Evolutionary conservation across 92 coral and sea anemone species (phyloP), one percentile per base, ranked within the genome.

Genomic region (Meandrina meandrites): DNA sequence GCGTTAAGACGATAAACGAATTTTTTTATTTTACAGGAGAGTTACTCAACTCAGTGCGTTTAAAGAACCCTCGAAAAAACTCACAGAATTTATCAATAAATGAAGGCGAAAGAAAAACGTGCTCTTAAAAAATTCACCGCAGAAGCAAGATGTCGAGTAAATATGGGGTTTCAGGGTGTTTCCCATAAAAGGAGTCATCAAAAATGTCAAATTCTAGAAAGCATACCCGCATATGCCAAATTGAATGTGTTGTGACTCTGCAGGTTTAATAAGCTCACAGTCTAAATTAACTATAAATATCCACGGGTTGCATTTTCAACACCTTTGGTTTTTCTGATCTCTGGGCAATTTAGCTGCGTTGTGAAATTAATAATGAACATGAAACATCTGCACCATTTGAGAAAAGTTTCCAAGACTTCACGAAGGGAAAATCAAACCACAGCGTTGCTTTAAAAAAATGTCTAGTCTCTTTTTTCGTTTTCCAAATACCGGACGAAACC

Each of bases 251-350:
- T 85, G 68, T 67, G 36, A 48, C 76, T 24, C 27, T 40, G 67
- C 60, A 18, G 28, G 67, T 85, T 77, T 85, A 85, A 85, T 85
- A 42, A 85, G 60, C 64, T 75, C 82, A 50, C 76, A 76, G 76
- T 75, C 42, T 79, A 85, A 85, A 77, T 78, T 85, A 47, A 67
- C 82, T 62, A 75, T 67, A 60, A 37, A 28, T 82, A 75, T 84
- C 87, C 71, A 75, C 87, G 80, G 87, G 87, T 84, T 72, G 80
- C 18, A 21, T 85, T 85, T 85, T 76, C 83, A 76, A 77, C 76
- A 74, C 80, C 80, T 84, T 84, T 75, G 64, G 64, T 85, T 77
- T 85, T 85, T 30, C 47, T 45, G 88, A 67, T 62, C 37, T 85
- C 88, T 45, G 76, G 67, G 81, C 64, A 85, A 85, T 84, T 84